Evolutionary conservation across 2,888 invertebrate genomes (phyloP).

Genomic region (Geophilus truncorum): DNA sequence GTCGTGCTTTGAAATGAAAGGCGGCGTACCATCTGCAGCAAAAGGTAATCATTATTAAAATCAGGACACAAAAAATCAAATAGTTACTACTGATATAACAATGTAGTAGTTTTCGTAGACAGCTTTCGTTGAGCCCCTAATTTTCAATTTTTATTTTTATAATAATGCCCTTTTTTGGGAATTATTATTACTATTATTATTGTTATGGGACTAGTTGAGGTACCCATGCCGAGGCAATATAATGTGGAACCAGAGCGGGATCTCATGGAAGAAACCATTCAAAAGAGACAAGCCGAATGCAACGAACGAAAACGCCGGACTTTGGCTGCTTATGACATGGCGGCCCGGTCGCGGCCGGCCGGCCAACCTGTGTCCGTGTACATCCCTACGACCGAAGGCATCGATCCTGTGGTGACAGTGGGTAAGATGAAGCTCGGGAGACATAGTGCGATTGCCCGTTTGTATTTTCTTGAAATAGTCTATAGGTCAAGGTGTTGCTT

Average conservation of each 20-base stretch:
- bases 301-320: slow-evolving; percentile 41
- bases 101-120: neutral
- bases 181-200: too few species aligned
- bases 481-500: too few species aligned
- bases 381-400: slow-evolving; percentile 34
- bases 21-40: slow-evolving; percentile 39
- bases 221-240: slow-evolving; percentile 5
- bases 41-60: slow-evolving; percentile 35
- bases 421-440: slow-evolving; percentile 19
- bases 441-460: neutral
- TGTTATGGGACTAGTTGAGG: neutral
- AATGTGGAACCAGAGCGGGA: slow-evolving; percentile 36
- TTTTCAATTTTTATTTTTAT: neutral
- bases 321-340: slow-evolving; percentile 41
- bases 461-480: neutral
- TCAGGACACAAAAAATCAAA: neutral
- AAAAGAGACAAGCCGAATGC: slow-evolving; percentile 40
- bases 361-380: slow-evolving; percentile 35
- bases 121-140: neutral
- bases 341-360: slow-evolving; percentile 38
- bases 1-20: slow-evolving; percentile 41
- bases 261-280: slow-evolving; percentile 41
- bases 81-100: neutral
- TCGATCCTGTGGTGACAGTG: slow-evolving; percentile 36
- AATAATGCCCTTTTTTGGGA: neutral